A percentile compares a stretch with the other conserved stretches of the same genome.
These are phyloP conservation scores for Pterois miles DNA, from an alignment of 2,797 vertebrate species.

Conservation along the genomic window DNA sequence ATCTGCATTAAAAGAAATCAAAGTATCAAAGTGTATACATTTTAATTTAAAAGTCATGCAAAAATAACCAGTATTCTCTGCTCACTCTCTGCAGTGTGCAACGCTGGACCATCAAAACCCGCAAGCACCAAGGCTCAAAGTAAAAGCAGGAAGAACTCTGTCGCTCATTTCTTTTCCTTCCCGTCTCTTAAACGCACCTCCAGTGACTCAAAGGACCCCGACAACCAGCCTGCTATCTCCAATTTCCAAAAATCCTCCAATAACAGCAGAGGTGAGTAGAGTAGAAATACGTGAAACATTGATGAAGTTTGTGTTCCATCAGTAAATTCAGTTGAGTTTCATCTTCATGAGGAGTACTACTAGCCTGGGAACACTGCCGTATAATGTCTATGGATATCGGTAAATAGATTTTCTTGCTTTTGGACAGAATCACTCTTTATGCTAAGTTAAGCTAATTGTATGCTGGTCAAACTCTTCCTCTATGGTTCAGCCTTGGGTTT, in stretches of 20 bases:
- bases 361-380: background rate
- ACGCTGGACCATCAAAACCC: background rate
- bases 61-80: no score
- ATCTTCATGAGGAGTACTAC: background rate
- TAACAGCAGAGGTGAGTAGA: background rate
- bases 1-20: no score
- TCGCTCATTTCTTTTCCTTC: no score
- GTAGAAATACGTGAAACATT: no score
- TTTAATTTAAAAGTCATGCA: no score
- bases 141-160: background rate
- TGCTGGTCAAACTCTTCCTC: background rate
- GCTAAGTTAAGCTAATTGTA: background rate
- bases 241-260: no score
- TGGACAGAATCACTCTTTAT: background rate
- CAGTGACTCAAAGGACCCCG: background rate
- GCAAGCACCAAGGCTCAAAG: background rate
- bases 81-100: no score
- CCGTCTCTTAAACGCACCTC: no score
- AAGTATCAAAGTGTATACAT: no score
- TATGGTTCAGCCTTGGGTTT: background rate
- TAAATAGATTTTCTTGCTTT: background rate
- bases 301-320: no score
- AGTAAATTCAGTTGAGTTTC: no score
- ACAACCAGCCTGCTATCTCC: background rate
- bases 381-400: background rate